These are phyloP conservation scores for Hyposmocoma kahamanoa DNA, from an alignment of 1,140 invertebrate species.

Conservation along the genomic window DNA sequence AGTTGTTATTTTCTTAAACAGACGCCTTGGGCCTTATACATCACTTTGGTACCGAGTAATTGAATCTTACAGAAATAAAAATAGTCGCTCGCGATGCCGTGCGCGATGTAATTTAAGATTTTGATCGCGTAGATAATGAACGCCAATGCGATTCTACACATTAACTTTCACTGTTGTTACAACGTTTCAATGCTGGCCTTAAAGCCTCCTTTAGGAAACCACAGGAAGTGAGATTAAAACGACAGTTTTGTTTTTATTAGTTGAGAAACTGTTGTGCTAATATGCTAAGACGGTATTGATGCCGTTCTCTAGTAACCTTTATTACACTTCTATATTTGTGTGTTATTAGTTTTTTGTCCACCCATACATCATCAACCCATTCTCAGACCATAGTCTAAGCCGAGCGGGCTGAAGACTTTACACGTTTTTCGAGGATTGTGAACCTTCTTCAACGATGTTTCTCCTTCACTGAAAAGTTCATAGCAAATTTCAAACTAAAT, in stretches of 20 bases:
- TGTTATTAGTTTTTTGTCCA: too few relatives aligned
- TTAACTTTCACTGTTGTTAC: constrained; percentile 64
- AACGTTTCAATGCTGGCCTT: constrained; percentile 45
- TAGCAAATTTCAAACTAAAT: too few relatives aligned
- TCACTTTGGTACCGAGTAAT: constrained; percentile 51
- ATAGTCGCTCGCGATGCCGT: constrained; percentile 46
- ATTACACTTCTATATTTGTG: too few relatives aligned
- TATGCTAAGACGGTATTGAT: too few relatives aligned
- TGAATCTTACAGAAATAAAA: constrained; percentile 64
- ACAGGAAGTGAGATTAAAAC: constrained; percentile 44
- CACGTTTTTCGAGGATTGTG: too few relatives aligned
- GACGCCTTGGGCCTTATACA: constrained; percentile 32
- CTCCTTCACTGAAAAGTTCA: too few relatives aligned
- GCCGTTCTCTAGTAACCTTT: too few relatives aligned
- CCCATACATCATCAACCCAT: too few relatives aligned
- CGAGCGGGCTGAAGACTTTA: too few relatives aligned
- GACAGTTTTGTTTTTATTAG: constrained; percentile 24
- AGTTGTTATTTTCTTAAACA: constrained; percentile 38
- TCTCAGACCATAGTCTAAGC: too few relatives aligned
- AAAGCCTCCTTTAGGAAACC: constrained; percentile 61
- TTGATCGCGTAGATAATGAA: constrained; percentile 61
- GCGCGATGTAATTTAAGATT: constrained; percentile 64
- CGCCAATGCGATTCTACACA: constrained; percentile 53
- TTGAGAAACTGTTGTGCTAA: constrained; percentile 16
- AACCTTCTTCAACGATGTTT: too few relatives aligned